Conservation (phyloP, 2,888 invertebrate species). For the Myopa tessellatipennis region DNA sequence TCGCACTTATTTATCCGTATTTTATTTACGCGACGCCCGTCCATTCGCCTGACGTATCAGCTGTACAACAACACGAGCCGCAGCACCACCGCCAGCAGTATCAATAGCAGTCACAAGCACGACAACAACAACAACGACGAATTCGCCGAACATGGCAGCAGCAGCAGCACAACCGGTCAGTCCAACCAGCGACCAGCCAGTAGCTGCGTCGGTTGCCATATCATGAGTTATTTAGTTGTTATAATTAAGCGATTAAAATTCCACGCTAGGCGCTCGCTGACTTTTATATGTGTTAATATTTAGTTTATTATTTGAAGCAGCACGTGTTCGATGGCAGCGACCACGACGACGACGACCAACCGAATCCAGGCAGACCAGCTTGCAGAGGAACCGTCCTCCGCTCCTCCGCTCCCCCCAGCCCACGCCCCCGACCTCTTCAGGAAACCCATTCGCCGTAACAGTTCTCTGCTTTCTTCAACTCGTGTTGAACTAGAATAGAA, state of each 20-base stretch:
- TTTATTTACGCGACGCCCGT: conserved; percentile 42
- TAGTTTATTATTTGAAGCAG: conserved; percentile 68
- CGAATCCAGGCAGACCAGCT: background rate
- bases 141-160: conserved; percentile 8
- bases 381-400: background rate
- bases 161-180: conserved; percentile 1
- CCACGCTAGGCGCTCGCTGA: conserved; percentile 63
- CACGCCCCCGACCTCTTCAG: background rate
- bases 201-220: background rate
- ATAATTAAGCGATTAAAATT: conserved; percentile 68
- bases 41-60: conserved; percentile 17
- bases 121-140: background rate
- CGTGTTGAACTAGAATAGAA: conserved; percentile 13
- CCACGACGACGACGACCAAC: conserved; percentile 3
- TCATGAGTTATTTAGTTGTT: conserved; percentile 32
- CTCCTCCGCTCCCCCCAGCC: background rate
- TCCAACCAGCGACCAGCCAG: background rate
- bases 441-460: background rate
- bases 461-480: background rate
- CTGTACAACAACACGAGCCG: background rate
- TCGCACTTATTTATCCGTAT: conserved; percentile 41
- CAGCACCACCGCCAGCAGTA: background rate
- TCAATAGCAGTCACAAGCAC: background rate
- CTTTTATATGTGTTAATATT: conserved; percentile 69
- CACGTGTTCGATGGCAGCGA: conserved; percentile 60